These are phyloP conservation scores for Oncopeltus fasciatus DNA, from an alignment of 1,140 invertebrate genomes.

Conservation along the genomic window DNA sequence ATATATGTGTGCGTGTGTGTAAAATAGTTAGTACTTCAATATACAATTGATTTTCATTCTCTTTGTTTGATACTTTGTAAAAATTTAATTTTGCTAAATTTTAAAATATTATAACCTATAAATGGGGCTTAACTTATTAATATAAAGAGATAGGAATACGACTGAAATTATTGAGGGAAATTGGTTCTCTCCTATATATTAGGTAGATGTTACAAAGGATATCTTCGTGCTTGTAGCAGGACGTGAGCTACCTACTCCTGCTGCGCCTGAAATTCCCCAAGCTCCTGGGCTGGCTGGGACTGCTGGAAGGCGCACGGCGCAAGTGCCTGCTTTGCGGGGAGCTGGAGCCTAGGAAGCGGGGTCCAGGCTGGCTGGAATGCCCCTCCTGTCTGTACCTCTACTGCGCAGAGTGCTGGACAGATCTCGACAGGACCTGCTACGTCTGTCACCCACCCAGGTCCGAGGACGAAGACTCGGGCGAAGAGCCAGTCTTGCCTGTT, in stretches of 20 bases:
- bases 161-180: no score
- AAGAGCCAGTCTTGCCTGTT: no score
- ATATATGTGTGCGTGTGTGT: no score
- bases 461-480: background rate
- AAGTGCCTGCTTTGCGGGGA: slow-evolving; percentile 51
- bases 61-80: no score
- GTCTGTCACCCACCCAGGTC: background rate
- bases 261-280: slow-evolving; percentile 35
- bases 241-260: slow-evolving; percentile 33
- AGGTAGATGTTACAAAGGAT: no score
- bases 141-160: no score
- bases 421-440: background rate
- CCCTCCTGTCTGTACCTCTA: background rate
- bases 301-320: slow-evolving; percentile 38
- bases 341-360: slow-evolving; percentile 28
- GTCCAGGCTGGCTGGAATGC: background rate
- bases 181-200: no score
- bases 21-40: no score
- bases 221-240: slow-evolving; percentile 27
- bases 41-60: no score
- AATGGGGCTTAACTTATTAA: no score
- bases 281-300: slow-evolving; percentile 38
- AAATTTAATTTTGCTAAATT: no score
- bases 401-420: slow-evolving; percentile 3
- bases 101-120: no score